Percentiles rank a stretch among this genome's conserved stretches.
Evolutionary conservation across 2,797 vertebrate species (phyloP).

Genomic region (Sardinella longiceps): DNA sequence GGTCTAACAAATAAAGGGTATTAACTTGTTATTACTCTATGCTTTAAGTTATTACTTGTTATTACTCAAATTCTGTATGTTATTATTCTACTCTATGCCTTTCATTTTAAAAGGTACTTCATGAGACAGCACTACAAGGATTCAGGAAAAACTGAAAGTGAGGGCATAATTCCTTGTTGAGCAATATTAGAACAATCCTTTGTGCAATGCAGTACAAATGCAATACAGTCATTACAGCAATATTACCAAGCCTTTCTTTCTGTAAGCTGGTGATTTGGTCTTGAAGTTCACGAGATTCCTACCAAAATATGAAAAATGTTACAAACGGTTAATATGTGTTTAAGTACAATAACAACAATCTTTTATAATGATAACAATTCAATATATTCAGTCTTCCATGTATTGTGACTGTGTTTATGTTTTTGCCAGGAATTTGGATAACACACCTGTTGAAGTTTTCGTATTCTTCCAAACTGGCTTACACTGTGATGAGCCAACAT

Average conservation of each 20-base stretch:
- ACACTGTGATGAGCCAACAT: slow-evolving; percentile 13
- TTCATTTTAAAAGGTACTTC: background rate
- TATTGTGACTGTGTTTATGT: no score
- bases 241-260: slow-evolving; percentile 75
- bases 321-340: background rate
- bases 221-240: background rate
- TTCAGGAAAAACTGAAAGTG: background rate
- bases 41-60: no score
- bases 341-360: background rate
- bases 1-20: slow-evolving; percentile 56
- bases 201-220: background rate
- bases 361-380: no score
- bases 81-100: background rate
- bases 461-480: background rate
- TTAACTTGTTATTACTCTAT: background rate
- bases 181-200: background rate
- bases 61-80: no score
- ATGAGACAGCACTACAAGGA: background rate
- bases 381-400: no score
- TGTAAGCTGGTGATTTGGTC: slow-evolving; percentile 73
- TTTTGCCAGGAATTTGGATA: background rate
- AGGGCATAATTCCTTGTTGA: background rate
- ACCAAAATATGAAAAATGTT: slow-evolving; percentile 16
- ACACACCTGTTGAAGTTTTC: background rate
- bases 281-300: slow-evolving; percentile 74